Percentiles rank a stretch among this genome's conserved stretches.
These are phyloP conservation scores for Pedetes capensis DNA, from an alignment of 2,113 vertebrate species.

Conservation along the genomic window DNA sequence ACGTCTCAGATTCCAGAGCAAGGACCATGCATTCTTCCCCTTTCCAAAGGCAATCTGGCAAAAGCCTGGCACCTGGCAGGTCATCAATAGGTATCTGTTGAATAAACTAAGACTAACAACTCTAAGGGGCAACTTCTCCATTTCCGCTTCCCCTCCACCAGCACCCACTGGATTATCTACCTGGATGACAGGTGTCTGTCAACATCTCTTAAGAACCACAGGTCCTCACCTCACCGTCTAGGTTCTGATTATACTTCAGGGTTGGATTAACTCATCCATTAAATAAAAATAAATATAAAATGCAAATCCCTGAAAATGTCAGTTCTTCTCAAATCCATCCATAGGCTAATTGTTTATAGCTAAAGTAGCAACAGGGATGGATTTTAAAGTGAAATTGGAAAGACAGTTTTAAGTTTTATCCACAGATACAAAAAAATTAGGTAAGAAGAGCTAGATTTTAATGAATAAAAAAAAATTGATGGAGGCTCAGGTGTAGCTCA, in stretches of 20 bases:
- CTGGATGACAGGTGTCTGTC: no score
- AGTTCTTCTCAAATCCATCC: not conserved
- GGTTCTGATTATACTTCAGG: not conserved
- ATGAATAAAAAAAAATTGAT: not conserved
- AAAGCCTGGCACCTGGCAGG: no score
- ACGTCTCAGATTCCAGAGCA: not conserved
- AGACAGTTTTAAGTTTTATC: not conserved
- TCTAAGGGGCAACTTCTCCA: no score
- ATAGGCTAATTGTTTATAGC: not conserved
- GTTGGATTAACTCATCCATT: not conserved
- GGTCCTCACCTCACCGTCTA: not conserved
- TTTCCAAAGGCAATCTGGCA: no score
- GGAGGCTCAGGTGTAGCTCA: no score
- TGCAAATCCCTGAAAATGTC: not conserved
- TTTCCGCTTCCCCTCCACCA: no score
- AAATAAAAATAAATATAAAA: not conserved
- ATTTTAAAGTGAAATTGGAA: not conserved
- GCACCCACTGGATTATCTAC: no score
- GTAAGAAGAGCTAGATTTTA: not conserved
- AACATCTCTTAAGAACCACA: not conserved
- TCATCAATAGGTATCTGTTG: not conserved
- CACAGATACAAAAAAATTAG: not conserved
- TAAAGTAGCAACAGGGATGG: not conserved
- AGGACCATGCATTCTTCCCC: not conserved
- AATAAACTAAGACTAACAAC: no score